Evolutionary conservation across 2,888 invertebrate genomes (phyloP).

Genomic region (Tipula vernalis): DNA sequence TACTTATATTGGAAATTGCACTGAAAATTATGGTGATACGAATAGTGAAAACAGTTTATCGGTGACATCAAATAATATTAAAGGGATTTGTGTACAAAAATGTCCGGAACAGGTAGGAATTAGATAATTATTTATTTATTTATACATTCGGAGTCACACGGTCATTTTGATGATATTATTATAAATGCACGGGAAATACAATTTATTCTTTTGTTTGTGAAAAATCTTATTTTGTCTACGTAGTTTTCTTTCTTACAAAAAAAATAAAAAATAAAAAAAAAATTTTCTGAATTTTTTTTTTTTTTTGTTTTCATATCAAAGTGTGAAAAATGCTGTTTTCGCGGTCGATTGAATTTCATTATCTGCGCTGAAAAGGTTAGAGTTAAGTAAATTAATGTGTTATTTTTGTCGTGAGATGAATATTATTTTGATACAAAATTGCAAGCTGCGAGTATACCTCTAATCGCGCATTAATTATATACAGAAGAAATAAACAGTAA

Average conservation of each 20-base stretch:
- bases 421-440: no score
- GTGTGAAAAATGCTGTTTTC: neutral
- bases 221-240: neutral
- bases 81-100: constrained; percentile 13
- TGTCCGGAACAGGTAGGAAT: constrained; percentile 15
- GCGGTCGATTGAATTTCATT: neutral
- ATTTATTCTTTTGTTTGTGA: neutral
- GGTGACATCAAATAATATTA: constrained; percentile 8
- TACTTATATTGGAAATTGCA: neutral
- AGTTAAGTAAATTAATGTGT: neutral
- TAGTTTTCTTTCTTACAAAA: neutral
- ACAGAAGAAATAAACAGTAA: no score
- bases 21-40: neutral
- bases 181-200: no score
- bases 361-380: neutral
- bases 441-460: neutral
- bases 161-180: neutral
- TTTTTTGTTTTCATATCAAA: neutral
- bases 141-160: no score
- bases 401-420: neutral
- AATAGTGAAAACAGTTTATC: neutral
- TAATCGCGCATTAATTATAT: neutral
- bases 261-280: no score
- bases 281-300: neutral
- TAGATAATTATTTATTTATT: neutral